Percentiles rank a stretch among this genome's conserved stretches.
These are phyloP conservation scores for Colaptes auratus DNA, from an alignment of 2,113 vertebrate species.

Conservation along the genomic window DNA sequence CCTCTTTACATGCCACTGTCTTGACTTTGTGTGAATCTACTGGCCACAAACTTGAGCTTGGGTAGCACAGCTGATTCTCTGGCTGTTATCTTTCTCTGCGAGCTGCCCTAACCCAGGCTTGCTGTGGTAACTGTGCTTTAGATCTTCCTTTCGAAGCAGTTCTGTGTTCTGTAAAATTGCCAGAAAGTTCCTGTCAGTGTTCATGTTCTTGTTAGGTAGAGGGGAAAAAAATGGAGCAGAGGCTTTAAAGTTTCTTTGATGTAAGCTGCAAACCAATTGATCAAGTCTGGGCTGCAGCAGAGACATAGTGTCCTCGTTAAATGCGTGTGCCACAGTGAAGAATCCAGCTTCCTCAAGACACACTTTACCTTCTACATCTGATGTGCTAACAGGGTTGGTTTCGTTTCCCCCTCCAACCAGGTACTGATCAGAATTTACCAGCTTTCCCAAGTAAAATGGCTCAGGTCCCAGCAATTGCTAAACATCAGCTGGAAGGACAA, in stretches of 20 bases:
- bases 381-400: background rate
- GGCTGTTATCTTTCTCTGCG: background rate
- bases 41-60: background rate
- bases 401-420: conserved; percentile 36
- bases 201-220: background rate
- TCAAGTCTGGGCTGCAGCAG: background rate
- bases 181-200: background rate
- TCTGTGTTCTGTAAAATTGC: background rate
- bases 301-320: background rate
- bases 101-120: background rate
- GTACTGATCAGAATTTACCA: conserved; percentile 42
- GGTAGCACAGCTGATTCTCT: background rate
- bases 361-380: background rate
- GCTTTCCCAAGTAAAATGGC: conserved; percentile 83
- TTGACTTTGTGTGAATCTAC: background rate
- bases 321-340: background rate
- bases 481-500: conserved; percentile 87
- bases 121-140: background rate
- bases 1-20: background rate
- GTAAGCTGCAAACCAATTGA: background rate
- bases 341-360: background rate
- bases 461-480: conserved; percentile 87
- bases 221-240: background rate
- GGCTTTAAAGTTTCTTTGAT: background rate
- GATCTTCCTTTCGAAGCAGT: background rate